Base-by-base conservation (phyloP, 2,113 vertebrate genomes). In the Rhynchomys soricoides region DNA sequence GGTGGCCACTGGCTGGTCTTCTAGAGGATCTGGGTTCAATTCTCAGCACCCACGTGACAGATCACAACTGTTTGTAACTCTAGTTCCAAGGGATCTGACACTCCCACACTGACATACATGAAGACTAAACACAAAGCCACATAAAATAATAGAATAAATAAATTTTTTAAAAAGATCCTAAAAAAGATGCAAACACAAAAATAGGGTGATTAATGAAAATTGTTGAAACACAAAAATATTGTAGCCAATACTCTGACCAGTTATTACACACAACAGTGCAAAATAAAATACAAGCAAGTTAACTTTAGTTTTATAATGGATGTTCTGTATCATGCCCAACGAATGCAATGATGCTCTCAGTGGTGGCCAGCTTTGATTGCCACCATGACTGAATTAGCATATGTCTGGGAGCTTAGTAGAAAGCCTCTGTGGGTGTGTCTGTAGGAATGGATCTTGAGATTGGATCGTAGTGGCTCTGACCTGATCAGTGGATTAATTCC, bases 261-360 rank as follows among this genome's bases (percentile, higher is more conserved):
- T 2, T 79, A 26, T 50, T 37, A 86, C 7, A 59, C 40, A 95
- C 8, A 92, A 70, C 45, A 86, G 5, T 83, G 8, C 31, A 93
- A 93, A 96, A 70, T 68, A 87, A 95, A 94, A 59, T 24, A 43
- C 15, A 34, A 73, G 55, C 48, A 74, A 90, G 45, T 83, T 83
- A 75, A 83, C 70, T 90, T 75, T n/a, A 74, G 19, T 43, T 50
- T 15, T 68, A 15, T 59, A 55, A 62, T 9, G 64, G 5, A 81
- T 11, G 17, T 57, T 89, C 83, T 43, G 37, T 40, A 68, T 62
- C 4, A 40, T 52, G n/a, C 52, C 13, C 48, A 89, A 71, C 26
- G 43, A 89, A 71, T 64, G 1, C 21, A 89, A 55, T 57, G 31
- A 74, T 62, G 15, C 7, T 50, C 62, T 34, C n/a, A 29, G 75